These are phyloP conservation scores for Dendrolimus houi DNA, from an alignment of 2,888 invertebrate genomes.

Conservation along the genomic window DNA sequence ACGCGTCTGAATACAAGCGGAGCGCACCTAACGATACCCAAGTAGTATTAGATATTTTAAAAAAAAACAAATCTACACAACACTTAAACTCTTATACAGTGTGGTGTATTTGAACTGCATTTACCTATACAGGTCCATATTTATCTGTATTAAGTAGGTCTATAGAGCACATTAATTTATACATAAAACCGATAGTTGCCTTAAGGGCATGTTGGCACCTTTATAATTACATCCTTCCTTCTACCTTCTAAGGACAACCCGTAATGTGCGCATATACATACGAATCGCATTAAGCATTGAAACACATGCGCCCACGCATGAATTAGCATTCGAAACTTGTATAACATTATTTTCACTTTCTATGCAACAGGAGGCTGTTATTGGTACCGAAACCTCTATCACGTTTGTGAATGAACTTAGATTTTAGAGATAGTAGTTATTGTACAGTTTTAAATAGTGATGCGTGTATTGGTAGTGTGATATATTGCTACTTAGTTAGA, in stretches of 20 bases:
- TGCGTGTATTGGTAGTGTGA: neutral
- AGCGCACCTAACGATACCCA: too few relatives aligned
- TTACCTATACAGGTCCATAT: too few relatives aligned
- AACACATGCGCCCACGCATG: conserved; percentile 31
- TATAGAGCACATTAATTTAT: neutral
- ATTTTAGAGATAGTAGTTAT: neutral
- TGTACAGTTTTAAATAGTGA: neutral
- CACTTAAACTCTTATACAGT: too few relatives aligned
- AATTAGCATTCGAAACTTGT: conserved; percentile 46
- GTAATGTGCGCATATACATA: conserved; percentile 3
- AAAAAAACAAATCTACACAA: too few relatives aligned
- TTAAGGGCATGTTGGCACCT: neutral
- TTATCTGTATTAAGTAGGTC: too few relatives aligned
- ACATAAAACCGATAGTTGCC: conserved; percentile 3
- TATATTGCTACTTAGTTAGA: too few relatives aligned
- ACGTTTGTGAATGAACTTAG: neutral
- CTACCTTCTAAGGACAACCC: neutral
- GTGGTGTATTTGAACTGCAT: too few relatives aligned
- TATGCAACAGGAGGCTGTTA: conserved; percentile 13
- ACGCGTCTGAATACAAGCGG: too few relatives aligned
- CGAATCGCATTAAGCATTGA: conserved; percentile 19
- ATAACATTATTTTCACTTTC: conserved; percentile 57
- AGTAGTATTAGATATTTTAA: too few relatives aligned
- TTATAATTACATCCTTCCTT: neutral
- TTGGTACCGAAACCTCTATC: neutral